Evolutionary conservation across 2,797 vertebrate species (phyloP).

Genomic region (Sciurus carolinensis): DNA sequence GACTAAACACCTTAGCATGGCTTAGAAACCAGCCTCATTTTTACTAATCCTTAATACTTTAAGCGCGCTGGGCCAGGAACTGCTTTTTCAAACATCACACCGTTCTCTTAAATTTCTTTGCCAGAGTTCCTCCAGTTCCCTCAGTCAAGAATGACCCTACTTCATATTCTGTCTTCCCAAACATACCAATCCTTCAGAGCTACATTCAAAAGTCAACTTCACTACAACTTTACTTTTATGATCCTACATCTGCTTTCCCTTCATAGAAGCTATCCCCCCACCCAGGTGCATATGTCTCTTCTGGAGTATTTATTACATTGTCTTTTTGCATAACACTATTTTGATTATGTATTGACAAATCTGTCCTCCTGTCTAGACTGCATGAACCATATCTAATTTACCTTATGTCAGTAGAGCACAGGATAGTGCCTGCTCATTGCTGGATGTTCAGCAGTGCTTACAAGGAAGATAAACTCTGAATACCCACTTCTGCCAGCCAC

Average conservation of each 20-base stretch:
- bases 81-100: background rate
- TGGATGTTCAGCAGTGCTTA: background rate
- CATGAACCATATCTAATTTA: background rate
- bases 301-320: background rate
- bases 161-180: slow-evolving; percentile 41
- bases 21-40: background rate
- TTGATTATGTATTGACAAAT: slow-evolving; percentile 11
- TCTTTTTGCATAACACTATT: background rate
- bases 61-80: background rate
- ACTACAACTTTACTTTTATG: background rate
- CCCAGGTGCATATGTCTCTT: background rate
- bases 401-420: background rate
- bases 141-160: background rate
- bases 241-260: background rate
- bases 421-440: background rate
- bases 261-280: background rate
- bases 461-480: background rate
- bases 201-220: slow-evolving; percentile 10
- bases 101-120: background rate
- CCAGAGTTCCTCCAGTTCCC: background rate
- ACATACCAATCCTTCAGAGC: slow-evolving; percentile 38
- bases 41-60: background rate
- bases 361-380: slow-evolving; percentile 1
- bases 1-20: background rate
- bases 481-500: background rate